Base-by-base conservation (phyloP, 2,888 invertebrate species). In the Mythimna lalbum region DNA sequence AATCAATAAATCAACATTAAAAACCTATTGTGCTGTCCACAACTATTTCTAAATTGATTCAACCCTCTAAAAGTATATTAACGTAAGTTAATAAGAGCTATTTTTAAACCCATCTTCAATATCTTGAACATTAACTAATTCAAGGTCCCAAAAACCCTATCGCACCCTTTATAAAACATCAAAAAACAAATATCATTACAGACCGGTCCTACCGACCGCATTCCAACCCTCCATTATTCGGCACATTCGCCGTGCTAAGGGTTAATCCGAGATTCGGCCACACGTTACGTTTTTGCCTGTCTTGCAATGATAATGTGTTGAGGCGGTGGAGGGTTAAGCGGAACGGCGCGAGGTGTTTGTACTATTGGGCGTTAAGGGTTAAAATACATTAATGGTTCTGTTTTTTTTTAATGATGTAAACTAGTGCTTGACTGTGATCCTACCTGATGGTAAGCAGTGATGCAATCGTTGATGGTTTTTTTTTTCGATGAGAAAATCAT, bases 181-280 rank as follows among this genome's bases (percentile, higher is more conserved):
- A 80, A 72, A 43, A 63, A 76, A 57, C 31, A 71, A 69, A 75
- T 52, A 57, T 57, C 75, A 75, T 75, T 75, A 75, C 61, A 56
- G 14, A 52, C 57, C 76, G 69, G 82, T 66, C 31, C 23, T 17
- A n/a, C 23, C 17, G 36, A 43, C 59, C 73, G 12, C 49, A 69
- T 63, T 47, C 57, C 50, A 36, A 59, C 53, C 63, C 75, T 72
- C 66, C 70, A 76, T 87, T 88, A 90, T 90, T 89, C 88, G 89
- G 87, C 89, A 89, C 91, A 88, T 88, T 90, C 87, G 82, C 89
- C 81, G 86, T 88, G 92, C 92, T 92, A 92, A 89, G 89, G 88
- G 90, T 89, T 91, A 92, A 90, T 88, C 89, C 76, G 81, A 87
- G 90, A 91, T 91, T 91, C 84, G 80, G 82, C 67, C 90, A 83